Percentiles rank a stretch among this genome's conserved stretches.
Evolutionary conservation across 2,797 vertebrate genomes (phyloP).

Genomic region (Crocidura indochinensis): DNA sequence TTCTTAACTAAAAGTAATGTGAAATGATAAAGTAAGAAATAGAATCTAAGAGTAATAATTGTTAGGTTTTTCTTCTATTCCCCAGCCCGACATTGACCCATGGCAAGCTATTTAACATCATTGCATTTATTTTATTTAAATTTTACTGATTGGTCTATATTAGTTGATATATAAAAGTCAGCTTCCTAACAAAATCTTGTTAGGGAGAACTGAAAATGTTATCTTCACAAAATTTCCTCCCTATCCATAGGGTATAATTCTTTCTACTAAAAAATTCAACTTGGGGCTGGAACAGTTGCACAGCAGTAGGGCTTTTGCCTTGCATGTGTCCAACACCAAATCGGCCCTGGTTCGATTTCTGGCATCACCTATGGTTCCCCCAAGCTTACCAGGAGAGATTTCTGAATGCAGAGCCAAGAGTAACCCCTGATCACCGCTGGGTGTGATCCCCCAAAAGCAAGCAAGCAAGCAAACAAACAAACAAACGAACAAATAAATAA

Average conservation of each 20-base stretch:
- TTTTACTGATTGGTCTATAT: not conserved
- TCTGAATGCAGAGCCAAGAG: too few relatives aligned
- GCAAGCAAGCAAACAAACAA: too few relatives aligned
- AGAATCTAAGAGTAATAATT: not conserved
- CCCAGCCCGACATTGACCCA: not conserved
- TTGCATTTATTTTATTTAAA: not conserved
- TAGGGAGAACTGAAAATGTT: not conserved
- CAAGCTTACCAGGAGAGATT: too few relatives aligned
- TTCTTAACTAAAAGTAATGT: conserved; percentile 18
- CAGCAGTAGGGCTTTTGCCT: too few relatives aligned
- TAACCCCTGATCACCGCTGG: too few relatives aligned
- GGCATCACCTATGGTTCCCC: too few relatives aligned
- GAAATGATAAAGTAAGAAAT: not conserved
- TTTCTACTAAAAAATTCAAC: not conserved
- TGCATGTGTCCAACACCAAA: too few relatives aligned
- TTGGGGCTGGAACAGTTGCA: too few relatives aligned
- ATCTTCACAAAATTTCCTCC: conserved; percentile 22
- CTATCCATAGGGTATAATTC: not conserved
- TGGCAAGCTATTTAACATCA: conserved; percentile 4
- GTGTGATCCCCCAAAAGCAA: too few relatives aligned
- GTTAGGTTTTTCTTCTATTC: not conserved
- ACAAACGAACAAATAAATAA: too few relatives aligned
- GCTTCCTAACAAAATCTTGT: not conserved
- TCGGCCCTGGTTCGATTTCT: too few relatives aligned
- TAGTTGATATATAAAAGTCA: not conserved